These are phyloP conservation scores for Argyresthia goedartella DNA, from an alignment of 2,888 invertebrate genomes.

Conservation along the genomic window DNA sequence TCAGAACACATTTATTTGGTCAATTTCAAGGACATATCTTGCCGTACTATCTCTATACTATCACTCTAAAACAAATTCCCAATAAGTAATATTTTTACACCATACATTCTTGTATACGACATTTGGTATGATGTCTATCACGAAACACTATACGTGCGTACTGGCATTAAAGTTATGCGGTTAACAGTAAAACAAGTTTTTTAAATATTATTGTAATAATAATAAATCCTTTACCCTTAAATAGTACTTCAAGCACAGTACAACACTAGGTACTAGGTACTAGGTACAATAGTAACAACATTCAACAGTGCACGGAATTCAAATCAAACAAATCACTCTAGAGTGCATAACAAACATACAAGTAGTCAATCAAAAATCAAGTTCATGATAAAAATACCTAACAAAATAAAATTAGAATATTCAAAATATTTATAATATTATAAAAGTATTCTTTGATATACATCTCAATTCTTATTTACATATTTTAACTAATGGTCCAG, in stretches of 20 bases:
- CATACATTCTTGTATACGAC: constrained; percentile 15
- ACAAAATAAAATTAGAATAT: not conserved
- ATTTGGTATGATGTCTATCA: constrained; percentile 44
- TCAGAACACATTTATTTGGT: constrained; percentile 71
- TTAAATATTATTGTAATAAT: constrained; percentile 30
- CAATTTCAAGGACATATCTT: constrained; percentile 57
- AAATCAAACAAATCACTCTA: constrained; percentile 45
- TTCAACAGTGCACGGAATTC: constrained; percentile 52
- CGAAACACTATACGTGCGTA: constrained; percentile 63
- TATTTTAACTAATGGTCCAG: too few species aligned
- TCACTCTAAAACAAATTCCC: constrained; percentile 54
- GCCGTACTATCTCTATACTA: constrained; percentile 25
- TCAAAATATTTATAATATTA: too few species aligned
- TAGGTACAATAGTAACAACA: constrained; percentile 31
- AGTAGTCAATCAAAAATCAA: constrained; percentile 11
- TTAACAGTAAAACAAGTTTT: constrained; percentile 39
- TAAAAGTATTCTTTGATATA: too few species aligned
- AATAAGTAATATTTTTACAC: not conserved
- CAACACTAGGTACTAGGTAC: constrained; percentile 30
- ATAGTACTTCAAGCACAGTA: constrained; percentile 45
- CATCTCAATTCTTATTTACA: too few species aligned
- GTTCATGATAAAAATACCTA: constrained; percentile 1
- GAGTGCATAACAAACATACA: constrained; percentile 55
- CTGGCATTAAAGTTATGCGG: constrained; percentile 58
- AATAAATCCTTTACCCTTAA: constrained; percentile 56